Percentiles rank a stretch among this genome's conserved stretches.
Conservation (phyloP, 1,140 invertebrate genomes). For the Mya arenaria region DNA sequence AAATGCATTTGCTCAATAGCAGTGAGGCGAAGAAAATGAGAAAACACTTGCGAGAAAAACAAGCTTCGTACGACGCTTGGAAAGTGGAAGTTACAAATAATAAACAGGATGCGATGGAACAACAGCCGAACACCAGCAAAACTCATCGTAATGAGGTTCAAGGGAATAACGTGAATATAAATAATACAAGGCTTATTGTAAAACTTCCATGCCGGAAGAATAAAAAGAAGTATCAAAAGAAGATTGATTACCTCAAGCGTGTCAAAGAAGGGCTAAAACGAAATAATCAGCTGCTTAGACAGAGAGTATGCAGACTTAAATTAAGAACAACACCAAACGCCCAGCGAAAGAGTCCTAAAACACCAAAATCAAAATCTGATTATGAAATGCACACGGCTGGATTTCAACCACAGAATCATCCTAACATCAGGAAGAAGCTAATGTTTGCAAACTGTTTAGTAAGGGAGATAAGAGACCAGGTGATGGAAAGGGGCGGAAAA, state of each 20-base stretch:
- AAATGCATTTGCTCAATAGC: neutral
- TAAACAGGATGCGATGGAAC: too few relatives aligned
- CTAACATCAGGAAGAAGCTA: constrained; percentile 1
- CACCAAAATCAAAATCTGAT: constrained; percentile 23
- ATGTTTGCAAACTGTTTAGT: constrained; percentile 13
- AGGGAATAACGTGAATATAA: constrained; percentile 4
- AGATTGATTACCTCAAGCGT: constrained; percentile 1
- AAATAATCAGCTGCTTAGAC: constrained; percentile 4
- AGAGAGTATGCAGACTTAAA: neutral
- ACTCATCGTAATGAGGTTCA: neutral
- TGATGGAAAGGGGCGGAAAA: neutral
- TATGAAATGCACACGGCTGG: constrained; percentile 1
- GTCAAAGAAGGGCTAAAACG: neutral
- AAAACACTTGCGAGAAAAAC: constrained; percentile 2
- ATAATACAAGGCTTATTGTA: constrained; percentile 20
- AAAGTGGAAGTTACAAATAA: neutral
- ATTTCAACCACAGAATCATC: neutral
- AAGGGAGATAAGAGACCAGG: neutral
- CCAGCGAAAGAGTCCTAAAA: neutral
- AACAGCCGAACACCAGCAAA: neutral
- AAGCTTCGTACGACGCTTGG: neutral
- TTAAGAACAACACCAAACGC: neutral
- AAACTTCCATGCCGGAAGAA: neutral
- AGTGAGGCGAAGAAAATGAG: constrained; percentile 2
- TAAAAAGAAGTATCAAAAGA: constrained; percentile 6